Conservation (phyloP, 2,113 vertebrate genomes). For the Nestor notabilis region DNA sequence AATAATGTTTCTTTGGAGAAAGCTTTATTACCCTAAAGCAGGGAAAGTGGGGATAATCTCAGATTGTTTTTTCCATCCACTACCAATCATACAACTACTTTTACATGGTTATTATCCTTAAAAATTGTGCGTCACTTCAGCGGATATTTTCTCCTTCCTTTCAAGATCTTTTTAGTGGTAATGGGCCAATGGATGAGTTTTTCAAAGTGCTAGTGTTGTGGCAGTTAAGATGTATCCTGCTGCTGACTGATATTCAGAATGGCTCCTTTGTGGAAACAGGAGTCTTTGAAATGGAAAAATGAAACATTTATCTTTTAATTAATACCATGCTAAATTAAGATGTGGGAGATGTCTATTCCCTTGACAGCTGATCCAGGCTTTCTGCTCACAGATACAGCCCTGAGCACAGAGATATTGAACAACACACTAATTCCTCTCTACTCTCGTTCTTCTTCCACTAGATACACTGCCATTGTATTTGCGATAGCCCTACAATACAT, state of each 20-base stretch:
- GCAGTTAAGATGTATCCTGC: background rate
- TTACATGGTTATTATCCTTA: background rate
- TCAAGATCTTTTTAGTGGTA: background rate
- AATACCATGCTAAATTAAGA: background rate
- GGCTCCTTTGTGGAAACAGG: background rate
- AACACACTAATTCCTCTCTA: background rate
- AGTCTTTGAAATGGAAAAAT: background rate
- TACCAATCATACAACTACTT: background rate
- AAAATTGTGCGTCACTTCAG: background rate
- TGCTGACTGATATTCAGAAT: background rate
- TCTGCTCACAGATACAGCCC: background rate
- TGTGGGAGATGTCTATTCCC: background rate
- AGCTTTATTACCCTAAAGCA: background rate
- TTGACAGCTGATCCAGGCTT: background rate
- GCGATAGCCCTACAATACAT: background rate
- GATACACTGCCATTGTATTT: rapidly evolving
- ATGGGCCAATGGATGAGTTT: slow-evolving; percentile 13
- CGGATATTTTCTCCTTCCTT: background rate
- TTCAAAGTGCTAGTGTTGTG: background rate
- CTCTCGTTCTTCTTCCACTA: background rate
- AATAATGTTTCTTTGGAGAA: slow-evolving; percentile 7
- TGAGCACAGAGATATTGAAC: background rate
- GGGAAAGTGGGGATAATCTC: background rate
- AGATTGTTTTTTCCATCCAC: background rate
- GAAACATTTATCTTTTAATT: background rate